phyloP scores from a whole-genome alignment of 1,140 invertebrate genomes.

The Polypedilum vanderplanki region DNA sequence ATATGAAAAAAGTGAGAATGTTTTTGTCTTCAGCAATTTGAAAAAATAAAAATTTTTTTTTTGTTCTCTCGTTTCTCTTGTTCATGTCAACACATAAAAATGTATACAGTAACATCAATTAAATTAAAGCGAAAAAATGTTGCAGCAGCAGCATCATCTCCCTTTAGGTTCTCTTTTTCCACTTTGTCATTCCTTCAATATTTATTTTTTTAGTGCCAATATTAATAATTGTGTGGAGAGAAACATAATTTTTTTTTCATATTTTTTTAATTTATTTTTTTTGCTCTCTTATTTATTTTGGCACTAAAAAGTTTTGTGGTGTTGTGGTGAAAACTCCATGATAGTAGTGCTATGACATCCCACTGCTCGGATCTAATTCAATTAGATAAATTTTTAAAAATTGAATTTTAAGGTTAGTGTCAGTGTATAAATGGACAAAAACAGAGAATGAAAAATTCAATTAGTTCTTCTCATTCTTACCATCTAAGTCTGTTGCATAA shows the following conservation, averaged over 20 bases:
- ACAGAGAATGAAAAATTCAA: not conserved
- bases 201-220: slow-evolving; percentile 3
- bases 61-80: not conserved
- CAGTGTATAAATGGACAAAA: not conserved
- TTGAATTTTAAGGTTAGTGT: not conserved
- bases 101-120: slow-evolving; percentile 13
- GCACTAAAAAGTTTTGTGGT: slow-evolving; percentile 24
- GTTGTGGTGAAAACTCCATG: slow-evolving; percentile 2
- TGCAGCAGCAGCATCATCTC: not conserved
- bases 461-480: not conserved
- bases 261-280: not conserved
- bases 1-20: not conserved
- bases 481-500: slow-evolving; percentile 21
- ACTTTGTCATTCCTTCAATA: too few relatives aligned
- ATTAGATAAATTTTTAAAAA: not conserved
- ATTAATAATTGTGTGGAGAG: slow-evolving; percentile 13
- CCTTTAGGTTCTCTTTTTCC: not conserved
- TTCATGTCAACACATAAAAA: not conserved
- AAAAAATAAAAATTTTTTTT: not conserved
- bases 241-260: slow-evolving; percentile 1
- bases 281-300: not conserved
- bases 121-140: slow-evolving; percentile 19
- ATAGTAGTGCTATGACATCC: slow-evolving; percentile 24
- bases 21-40: not conserved
- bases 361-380: not conserved